Base-by-base conservation (phyloP, 2,888 invertebrate species). In the Acleris emargana region DNA sequence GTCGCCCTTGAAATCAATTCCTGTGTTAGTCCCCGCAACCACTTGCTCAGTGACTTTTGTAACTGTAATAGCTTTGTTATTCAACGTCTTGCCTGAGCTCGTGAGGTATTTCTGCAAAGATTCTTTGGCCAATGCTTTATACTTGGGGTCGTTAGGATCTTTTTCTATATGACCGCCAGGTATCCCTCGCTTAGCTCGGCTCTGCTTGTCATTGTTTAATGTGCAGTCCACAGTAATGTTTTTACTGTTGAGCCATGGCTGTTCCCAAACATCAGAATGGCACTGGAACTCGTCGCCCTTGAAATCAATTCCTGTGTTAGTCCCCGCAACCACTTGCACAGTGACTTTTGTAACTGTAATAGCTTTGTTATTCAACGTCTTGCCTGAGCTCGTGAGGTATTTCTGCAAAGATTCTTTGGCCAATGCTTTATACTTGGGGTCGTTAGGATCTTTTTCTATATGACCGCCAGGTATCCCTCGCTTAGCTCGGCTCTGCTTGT, bases 11-110 rank as follows among this genome's bases (percentile, higher is more conserved):
- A 81, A 80, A 59, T 83, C 66, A 47, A 82, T 78, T 17, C 67
- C 64, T 1, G 94, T 72, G 70, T 86, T 79, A 0, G 84, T 79
- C 50, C 83, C 86, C 18, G 94, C 81, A 1, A 94, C 93, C 4
- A 92, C 78, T 78, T 93, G 91, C 7, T 63, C 67, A 0, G 82
- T 80, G 0, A 87, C 90, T 3, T 81, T 77, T 17, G 78, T 70
- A 5, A 92, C 71, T 69, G 86, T 72, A 0, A 82, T 73, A 43
- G 75, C 67, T 52, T 72, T 76, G 64, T 76, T 67, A 54, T 62
- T 67, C 28, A 69, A 59, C 18, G 61, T 52, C 43, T 59, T 61
- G 16, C 70, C 69, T 25, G 72, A 64, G 5, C 58, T 69, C 63
- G 71, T 43, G 7, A 79, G 53, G 69, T 75, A 82, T 20, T 76